Evolutionary conservation across 2,113 vertebrate species (phyloP).

Genomic region (Bubo scandiacus): DNA sequence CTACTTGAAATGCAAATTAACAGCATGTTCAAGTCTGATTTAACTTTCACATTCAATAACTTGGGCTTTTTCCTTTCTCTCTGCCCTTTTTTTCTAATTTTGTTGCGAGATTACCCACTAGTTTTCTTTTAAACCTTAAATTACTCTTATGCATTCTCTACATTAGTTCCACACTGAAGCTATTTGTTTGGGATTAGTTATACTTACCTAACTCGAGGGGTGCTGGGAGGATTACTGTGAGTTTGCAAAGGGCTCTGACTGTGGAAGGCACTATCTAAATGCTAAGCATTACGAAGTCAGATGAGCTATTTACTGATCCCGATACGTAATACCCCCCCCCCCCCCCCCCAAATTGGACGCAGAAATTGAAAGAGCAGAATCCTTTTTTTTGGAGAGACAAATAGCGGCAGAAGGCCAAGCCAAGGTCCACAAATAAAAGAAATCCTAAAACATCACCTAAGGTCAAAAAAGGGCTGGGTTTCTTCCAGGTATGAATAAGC

Average conservation of each 20-base stretch:
- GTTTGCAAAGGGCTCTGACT: slow-evolving; percentile 56
- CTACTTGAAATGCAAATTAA: slow-evolving; percentile 47
- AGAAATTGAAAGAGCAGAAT: slow-evolving; percentile 53
- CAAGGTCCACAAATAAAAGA: slow-evolving; percentile 61
- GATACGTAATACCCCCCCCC: slow-evolving; percentile 5
- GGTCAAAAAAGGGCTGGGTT: slow-evolving; percentile 37
- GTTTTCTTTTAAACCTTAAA: slow-evolving; percentile 49
- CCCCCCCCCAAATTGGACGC: background rate
- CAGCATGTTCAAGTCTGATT: background rate
- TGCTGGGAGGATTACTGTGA: slow-evolving; percentile 37
- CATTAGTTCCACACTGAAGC: slow-evolving; percentile 47
- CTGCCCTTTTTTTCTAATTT: slow-evolving; percentile 14
- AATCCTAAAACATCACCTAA: slow-evolving; percentile 51
- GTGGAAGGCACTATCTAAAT: slow-evolving; percentile 62
- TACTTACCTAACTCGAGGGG: slow-evolving; percentile 31
- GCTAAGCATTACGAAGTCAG: slow-evolving; percentile 56
- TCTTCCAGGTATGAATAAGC: background rate
- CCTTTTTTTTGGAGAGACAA: slow-evolving; percentile 45
- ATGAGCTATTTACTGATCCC: slow-evolving; percentile 64
- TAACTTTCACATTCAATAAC: slow-evolving; percentile 22
- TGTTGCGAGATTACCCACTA: background rate
- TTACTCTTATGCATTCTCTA: slow-evolving; percentile 39
- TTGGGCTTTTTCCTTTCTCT: background rate
- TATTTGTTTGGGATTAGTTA: slow-evolving; percentile 68
- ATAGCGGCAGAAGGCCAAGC: slow-evolving; percentile 57